These are phyloP conservation scores for Helogale parvula DNA, from an alignment of 2,113 vertebrate species.

Conservation along the genomic window DNA sequence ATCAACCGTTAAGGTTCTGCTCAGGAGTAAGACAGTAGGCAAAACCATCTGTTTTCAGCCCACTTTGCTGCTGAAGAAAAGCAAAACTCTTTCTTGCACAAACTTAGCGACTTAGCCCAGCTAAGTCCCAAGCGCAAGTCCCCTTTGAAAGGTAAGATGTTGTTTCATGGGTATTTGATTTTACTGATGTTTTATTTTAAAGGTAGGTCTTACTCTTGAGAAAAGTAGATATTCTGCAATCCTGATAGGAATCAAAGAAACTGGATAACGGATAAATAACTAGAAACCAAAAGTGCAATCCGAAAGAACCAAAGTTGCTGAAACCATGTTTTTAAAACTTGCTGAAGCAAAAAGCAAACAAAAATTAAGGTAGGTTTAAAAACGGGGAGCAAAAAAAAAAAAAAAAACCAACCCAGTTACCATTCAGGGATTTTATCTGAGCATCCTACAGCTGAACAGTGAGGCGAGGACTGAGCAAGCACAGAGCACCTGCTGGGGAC, in stretches of 20 bases:
- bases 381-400: not conserved
- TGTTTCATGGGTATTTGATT: not conserved
- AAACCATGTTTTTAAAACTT: not conserved
- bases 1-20: not conserved
- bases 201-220: not conserved
- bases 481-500: not conserved
- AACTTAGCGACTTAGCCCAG: not conserved
- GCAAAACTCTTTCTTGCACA: not conserved
- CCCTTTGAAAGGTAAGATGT: not conserved
- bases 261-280: not conserved
- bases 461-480: not conserved
- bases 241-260: conserved; percentile 21
- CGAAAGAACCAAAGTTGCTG: not conserved
- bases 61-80: not conserved
- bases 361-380: not conserved
- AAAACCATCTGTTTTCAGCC: not conserved
- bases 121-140: not conserved
- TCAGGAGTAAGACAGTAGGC: not conserved
- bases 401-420: not conserved
- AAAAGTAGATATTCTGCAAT: not conserved
- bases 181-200: conserved; percentile 22
- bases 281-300: not conserved
- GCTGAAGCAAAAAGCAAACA: conserved; percentile 14
- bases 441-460: not conserved
- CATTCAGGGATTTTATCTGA: conserved; percentile 26